Base-by-base conservation (phyloP, 1,140 invertebrate genomes). In the Anastrepha obliqua region DNA sequence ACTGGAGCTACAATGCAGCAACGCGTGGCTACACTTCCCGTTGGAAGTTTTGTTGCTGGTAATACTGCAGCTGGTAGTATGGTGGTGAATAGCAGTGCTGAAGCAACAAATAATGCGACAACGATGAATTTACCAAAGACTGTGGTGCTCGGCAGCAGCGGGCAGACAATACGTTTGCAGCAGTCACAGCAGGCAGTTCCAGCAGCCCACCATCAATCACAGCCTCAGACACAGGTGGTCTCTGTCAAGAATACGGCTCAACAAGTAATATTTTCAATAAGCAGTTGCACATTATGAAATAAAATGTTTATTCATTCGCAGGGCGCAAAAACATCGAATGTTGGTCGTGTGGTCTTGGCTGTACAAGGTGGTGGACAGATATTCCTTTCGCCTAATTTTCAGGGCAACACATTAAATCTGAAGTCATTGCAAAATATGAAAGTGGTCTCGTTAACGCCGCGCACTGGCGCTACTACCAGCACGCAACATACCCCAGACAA, bases 371-470 rank as follows among this genome's bases (percentile, higher is more conserved):
- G 94, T 6, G 94, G 94, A 0, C 95, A 95, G 90, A 94, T 95
- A 86, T 91, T 95, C 70, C 90, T 95, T 42, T 95, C 95, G 42
- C 94, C 94, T 7, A 94, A 94, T 9, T 94, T 95, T 89, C 94
- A 95, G 90, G 94, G 94, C 39, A 94, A 94, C 15, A 93, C 94
- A 9, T 91, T 96, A 7, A 96, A 96, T 89, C 94, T 96, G 2
- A 96, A 96, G 91, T 95, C 95, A 1, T 89, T 96, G 81, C 96
- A 96, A 89, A 95, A 95, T 0, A 93, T 96, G 11, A 96, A 96
- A 91, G 96, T 96, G 44, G 96, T 96, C 20, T 88, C 89, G 20
- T 39, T 93, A 89, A 39, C 88, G 58, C 39, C 85, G 42, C 74
- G 47, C 29, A 29, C 7, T 20, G 42, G 42, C 39, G 47, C 70